Percentiles rank a stretch among this genome's conserved stretches.
Conservation (phyloP, 2,888 invertebrate species). For the Mythimna pallens region DNA sequence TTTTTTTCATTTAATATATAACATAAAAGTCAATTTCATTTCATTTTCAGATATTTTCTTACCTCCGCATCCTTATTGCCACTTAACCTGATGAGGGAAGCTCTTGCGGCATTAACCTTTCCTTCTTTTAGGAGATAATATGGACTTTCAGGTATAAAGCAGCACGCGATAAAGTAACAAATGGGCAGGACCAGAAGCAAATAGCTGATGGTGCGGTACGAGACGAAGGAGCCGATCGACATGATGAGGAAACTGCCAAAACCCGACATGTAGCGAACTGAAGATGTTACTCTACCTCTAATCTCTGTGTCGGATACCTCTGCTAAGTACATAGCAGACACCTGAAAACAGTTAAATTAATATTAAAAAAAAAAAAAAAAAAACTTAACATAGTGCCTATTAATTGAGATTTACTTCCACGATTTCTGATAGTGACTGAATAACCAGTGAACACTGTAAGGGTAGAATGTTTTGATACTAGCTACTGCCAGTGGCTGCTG, state of each 20-base stretch:
- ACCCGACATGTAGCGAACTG: constrained; percentile 77
- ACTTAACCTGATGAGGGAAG: constrained; percentile 80
- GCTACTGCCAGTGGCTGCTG: too few relatives aligned
- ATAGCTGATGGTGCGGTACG: constrained; percentile 81
- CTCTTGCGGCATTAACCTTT: constrained; percentile 82
- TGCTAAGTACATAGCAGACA: constrained; percentile 81
- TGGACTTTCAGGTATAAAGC: constrained; percentile 91
- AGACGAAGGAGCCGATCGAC: constrained; percentile 80
- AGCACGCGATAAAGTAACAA: constrained; percentile 84
- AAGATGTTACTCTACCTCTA: constrained; percentile 77
- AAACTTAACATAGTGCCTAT: too few relatives aligned
- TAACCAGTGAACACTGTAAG: too few relatives aligned
- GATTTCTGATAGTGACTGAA: background rate
- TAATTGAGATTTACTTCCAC: background rate
- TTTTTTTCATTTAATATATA: too few relatives aligned
- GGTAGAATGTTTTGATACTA: too few relatives aligned
- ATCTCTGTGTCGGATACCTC: constrained; percentile 86
- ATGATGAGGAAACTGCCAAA: constrained; percentile 83
- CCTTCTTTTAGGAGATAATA: constrained; percentile 90
- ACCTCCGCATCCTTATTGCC: constrained; percentile 78
- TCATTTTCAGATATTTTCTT: constrained; percentile 12
- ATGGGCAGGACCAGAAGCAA: constrained; percentile 83
- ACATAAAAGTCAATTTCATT: background rate
- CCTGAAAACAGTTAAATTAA: constrained; percentile 71
- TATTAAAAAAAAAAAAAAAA: too few relatives aligned